Conservation (phyloP, 2,113 vertebrate genomes). For the Menura novaehollandiae region DNA sequence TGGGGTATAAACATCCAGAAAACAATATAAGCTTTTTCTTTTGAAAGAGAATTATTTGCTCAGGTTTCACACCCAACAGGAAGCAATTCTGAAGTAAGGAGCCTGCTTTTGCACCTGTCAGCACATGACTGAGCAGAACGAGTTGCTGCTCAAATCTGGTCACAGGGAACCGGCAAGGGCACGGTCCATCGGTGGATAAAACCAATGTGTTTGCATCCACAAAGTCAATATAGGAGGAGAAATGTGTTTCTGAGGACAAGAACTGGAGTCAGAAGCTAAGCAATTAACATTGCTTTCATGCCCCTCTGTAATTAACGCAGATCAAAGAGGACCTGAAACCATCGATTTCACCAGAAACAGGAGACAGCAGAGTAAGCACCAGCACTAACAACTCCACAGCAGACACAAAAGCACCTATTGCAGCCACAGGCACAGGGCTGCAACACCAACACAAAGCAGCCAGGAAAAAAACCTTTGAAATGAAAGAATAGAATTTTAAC, state of each 20-base stretch:
- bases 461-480: not conserved
- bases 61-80: constrained; percentile 36
- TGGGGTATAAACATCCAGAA: not conserved
- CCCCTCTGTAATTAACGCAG: constrained; percentile 52
- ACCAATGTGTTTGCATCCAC: not conserved
- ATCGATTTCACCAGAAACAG: constrained; percentile 2
- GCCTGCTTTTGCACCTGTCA: not conserved
- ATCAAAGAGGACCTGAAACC: constrained; percentile 51
- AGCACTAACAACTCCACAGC: not conserved
- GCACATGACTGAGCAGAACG: not conserved
- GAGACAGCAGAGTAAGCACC: not conserved
- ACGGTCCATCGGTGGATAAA: not conserved
- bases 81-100: not conserved
- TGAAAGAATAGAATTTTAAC: not conserved
- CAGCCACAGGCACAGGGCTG: not conserved
- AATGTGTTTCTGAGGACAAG: constrained; percentile 1
- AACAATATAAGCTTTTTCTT: not conserved
- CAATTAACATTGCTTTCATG: constrained; percentile 66
- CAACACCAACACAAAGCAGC: not conserved
- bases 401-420: not conserved
- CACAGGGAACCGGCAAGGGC: not conserved
- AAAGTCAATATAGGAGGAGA: not conserved
- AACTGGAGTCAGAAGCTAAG: constrained; percentile 32
- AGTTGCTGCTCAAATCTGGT: not conserved
- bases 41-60: not conserved